Evolutionary conservation across 2,888 invertebrate genomes (phyloP).

Genomic region (Scrobipalpa costella): DNA sequence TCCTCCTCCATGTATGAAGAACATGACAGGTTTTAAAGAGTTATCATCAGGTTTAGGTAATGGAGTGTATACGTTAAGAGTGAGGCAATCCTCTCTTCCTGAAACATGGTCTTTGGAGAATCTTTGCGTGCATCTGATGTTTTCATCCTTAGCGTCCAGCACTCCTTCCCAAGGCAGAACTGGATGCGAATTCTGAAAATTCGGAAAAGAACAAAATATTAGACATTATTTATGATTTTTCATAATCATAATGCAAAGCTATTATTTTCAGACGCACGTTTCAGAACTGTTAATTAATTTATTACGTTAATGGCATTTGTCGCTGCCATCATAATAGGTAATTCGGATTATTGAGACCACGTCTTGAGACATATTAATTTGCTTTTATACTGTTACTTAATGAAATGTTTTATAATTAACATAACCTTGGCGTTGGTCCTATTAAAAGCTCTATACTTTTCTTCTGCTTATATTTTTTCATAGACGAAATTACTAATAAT

Average conservation of each 20-base stretch:
- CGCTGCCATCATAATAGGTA: not conserved
- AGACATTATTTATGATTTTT: not conserved
- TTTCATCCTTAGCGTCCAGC: conserved; percentile 57
- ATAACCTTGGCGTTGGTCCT: too few species aligned
- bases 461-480: too few species aligned
- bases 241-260: too few species aligned
- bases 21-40: conserved; percentile 62
- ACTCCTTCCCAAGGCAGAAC: conserved; percentile 58
- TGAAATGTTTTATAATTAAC: too few species aligned
- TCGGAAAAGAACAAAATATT: not conserved
- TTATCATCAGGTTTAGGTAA: conserved; percentile 31
- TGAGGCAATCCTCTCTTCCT: conserved; percentile 67
- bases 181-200: conserved; percentile 57
- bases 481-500: too few species aligned
- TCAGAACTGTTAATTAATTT: too few species aligned
- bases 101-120: conserved; percentile 48
- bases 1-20: conserved; percentile 73
- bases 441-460: too few species aligned
- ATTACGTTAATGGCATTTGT: not conserved
- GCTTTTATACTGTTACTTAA: too few species aligned
- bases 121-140: conserved; percentile 64
- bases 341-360: too few species aligned
- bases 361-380: too few species aligned
- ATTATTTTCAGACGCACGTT: too few species aligned
- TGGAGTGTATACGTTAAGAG: conserved; percentile 66